Percentiles rank a stretch among this genome's conserved stretches.
These are phyloP conservation scores for Sarcophaga carnaria DNA, from an alignment of 2,888 invertebrate genomes.

Conservation along the genomic window DNA sequence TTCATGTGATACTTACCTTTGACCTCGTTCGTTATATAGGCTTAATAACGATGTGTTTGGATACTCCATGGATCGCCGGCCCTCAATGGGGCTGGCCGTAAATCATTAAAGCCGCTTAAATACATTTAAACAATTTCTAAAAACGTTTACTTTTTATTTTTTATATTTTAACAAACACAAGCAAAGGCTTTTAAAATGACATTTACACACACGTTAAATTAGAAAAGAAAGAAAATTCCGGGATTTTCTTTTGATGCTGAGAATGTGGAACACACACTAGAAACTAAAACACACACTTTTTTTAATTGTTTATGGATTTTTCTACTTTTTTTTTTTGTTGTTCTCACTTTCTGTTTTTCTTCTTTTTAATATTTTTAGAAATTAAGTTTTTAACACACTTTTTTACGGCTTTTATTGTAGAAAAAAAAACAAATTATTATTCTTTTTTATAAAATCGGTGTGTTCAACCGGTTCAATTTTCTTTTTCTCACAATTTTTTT, in stretches of 20 bases:
- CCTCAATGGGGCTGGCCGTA: conserved; percentile 82
- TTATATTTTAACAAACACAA: conserved; percentile 68
- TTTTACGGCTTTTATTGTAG: conserved; percentile 1
- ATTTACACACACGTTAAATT: not conserved
- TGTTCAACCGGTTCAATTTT: conserved; percentile 55
- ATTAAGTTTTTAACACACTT: not conserved
- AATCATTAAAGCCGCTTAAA: conserved; percentile 79
- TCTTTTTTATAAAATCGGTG: not conserved
- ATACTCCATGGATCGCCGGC: conserved; percentile 82
- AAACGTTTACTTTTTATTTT: too few species aligned
- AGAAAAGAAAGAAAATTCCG: not conserved
- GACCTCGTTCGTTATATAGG: conserved; percentile 45
- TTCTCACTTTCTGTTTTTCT: conserved; percentile 43
- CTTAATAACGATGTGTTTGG: conserved; percentile 80
- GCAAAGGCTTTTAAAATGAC: not conserved
- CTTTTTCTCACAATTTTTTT: conserved; percentile 33
- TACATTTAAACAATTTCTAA: conserved; percentile 80
- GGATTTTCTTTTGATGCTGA: not conserved
- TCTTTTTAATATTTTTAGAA: not conserved
- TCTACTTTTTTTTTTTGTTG: conserved; percentile 2
- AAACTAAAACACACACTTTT: not conserved
- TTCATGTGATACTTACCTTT: conserved; percentile 29
- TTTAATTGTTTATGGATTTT: not conserved
- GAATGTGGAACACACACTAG: conserved; percentile 4
- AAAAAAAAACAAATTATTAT: not conserved